phyloP scores from a whole-genome alignment of 2,888 invertebrate genomes.

The Koerneria pararmatus region DNA sequence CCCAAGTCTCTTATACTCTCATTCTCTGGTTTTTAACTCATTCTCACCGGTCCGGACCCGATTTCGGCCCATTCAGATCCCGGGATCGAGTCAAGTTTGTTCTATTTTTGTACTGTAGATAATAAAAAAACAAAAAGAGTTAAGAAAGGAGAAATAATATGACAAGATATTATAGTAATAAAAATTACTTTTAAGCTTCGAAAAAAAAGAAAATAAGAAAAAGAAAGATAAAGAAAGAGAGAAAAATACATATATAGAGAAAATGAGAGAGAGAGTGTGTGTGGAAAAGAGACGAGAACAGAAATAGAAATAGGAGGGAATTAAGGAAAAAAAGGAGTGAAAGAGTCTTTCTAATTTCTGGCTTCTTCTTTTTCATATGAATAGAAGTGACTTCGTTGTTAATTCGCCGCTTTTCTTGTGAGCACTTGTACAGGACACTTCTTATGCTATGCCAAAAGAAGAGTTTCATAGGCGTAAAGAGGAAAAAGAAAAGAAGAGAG shows the following conservation, averaged over 20 bases:
- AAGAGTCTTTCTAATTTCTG: too few species aligned
- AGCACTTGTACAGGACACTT: background rate
- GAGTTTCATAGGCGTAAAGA: background rate
- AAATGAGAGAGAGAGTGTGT: constrained; percentile 5
- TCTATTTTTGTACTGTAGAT: too few species aligned
- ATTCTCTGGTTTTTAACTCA: too few species aligned
- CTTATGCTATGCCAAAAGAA: background rate
- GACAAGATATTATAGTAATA: too few species aligned
- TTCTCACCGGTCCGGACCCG: too few species aligned
- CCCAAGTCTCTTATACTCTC: too few species aligned
- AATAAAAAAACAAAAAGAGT: too few species aligned
- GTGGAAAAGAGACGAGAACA: background rate
- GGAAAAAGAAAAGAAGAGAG: constrained; percentile 1
- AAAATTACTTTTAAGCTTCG: too few species aligned
- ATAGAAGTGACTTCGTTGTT: background rate
- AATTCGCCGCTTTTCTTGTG: background rate
- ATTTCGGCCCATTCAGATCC: too few species aligned
- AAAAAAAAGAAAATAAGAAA: background rate
- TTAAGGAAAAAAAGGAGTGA: background rate
- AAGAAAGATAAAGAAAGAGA: background rate
- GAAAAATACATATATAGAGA: background rate
- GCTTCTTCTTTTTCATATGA: too few species aligned
- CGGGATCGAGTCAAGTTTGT: too few species aligned
- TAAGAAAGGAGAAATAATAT: too few species aligned
- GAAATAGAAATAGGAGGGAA: background rate